Conservation (phyloP, 2,113 vertebrate species). For the Psammodynastes pulverulentus region DNA sequence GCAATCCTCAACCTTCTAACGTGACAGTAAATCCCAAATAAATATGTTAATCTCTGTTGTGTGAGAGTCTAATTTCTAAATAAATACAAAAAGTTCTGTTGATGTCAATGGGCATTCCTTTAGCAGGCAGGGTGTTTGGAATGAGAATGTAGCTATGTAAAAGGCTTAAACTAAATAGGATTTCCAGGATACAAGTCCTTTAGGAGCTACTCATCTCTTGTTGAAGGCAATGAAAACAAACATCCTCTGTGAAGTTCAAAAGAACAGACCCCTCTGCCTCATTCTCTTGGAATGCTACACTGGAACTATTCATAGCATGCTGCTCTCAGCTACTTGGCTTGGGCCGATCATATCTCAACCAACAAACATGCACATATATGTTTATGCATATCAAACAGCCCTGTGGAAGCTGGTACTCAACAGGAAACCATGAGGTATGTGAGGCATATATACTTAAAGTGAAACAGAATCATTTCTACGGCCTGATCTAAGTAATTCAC, state of each 20-base stretch:
- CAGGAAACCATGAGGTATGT: neutral
- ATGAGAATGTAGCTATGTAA: neutral
- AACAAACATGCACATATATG: neutral
- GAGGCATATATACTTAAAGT: neutral
- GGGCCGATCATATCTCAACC: neutral
- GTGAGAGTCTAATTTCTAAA: neutral
- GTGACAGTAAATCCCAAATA: neutral
- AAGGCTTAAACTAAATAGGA: neutral
- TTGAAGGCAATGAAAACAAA: neutral
- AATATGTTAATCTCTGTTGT: neutral
- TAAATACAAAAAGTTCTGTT: neutral
- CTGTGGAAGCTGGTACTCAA: fast-evolving
- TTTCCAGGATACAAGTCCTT: constrained; percentile 1
- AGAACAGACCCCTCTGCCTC: neutral
- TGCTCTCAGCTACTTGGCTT: neutral
- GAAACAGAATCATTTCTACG: constrained; percentile 8
- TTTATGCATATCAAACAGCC: fast-evolving
- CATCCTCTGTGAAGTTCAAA: neutral
- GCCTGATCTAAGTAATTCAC: constrained; percentile 9
- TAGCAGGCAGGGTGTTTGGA: neutral
- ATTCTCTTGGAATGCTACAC: constrained; percentile 3
- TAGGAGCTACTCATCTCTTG: neutral
- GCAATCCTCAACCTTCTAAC: neutral
- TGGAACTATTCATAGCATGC: neutral
- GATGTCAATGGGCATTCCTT: neutral